Conservation (phyloP, 37 sponge, comb jelly and placozoan genomes). For the Lycopodina hypogea region DNA sequence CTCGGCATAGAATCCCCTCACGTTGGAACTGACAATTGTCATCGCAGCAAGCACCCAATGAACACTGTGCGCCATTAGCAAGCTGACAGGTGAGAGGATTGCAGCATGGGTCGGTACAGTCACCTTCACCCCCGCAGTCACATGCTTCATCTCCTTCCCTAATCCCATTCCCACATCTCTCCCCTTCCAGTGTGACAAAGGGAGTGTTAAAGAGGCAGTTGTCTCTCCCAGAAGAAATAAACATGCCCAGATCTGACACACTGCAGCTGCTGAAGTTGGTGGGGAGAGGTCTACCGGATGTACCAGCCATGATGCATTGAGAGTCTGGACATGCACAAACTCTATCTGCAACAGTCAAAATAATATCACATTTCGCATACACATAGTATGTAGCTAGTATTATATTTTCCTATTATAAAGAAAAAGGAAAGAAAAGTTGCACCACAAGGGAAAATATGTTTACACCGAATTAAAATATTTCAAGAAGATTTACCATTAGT, state of each 20-base stretch:
- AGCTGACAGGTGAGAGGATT: slow-evolving; percentile 73
- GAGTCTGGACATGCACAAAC: neutral
- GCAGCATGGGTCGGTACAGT: slow-evolving; percentile 74
- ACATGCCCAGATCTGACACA: slow-evolving; percentile 2
- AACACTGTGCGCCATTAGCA: slow-evolving; percentile 48
- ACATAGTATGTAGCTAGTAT: too few relatives aligned
- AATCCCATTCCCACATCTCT: slow-evolving; percentile 80
- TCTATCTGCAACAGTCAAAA: neutral
- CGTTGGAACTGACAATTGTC: slow-evolving; percentile 23
- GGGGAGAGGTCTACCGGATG: slow-evolving; percentile 4
- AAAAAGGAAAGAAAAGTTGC: too few relatives aligned
- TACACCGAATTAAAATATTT: too few relatives aligned
- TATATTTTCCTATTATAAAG: too few relatives aligned
- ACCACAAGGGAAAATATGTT: too few relatives aligned
- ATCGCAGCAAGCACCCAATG: slow-evolving; percentile 50
- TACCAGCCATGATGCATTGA: slow-evolving; percentile 49
- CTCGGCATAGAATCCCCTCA: slow-evolving; percentile 49
- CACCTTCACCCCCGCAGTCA: slow-evolving; percentile 66
- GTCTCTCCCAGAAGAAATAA: neutral
- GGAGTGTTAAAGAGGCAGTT: slow-evolving; percentile 42
- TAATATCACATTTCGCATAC: too few relatives aligned
- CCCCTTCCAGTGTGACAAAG: slow-evolving; percentile 22
- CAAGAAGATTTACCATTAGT: too few relatives aligned
- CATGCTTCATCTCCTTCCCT: slow-evolving; percentile 61
- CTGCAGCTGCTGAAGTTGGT: slow-evolving; percentile 45